Percentiles rank a stretch among this genome's conserved stretches.
These are phyloP conservation scores for Edolisoma coerulescens DNA, from an alignment of 2,113 vertebrate genomes.

Conservation along the genomic window DNA sequence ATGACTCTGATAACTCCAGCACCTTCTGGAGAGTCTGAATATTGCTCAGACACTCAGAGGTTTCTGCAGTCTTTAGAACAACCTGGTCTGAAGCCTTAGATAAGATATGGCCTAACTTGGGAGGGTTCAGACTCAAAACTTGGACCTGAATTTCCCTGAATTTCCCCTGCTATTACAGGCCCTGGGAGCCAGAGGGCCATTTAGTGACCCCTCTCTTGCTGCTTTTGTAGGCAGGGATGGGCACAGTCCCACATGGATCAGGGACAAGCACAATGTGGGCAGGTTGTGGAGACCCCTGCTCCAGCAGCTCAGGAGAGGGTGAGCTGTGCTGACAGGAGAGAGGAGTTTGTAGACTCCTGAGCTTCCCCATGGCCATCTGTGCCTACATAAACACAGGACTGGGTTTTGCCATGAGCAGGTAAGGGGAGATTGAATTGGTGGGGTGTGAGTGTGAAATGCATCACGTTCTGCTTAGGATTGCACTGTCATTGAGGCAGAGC, in stretches of 20 bases:
- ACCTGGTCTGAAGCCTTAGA: neutral
- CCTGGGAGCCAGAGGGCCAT: neutral
- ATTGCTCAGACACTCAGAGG: neutral
- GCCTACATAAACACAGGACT: neutral
- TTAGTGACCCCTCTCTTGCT: neutral
- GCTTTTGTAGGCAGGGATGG: rapidly evolving
- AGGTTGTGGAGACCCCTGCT: neutral
- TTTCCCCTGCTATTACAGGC: neutral
- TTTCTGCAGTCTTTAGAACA: neutral
- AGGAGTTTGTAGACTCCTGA: neutral
- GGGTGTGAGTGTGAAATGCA: neutral
- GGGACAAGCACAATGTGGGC: rapidly evolving
- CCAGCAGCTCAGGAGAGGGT: neutral
- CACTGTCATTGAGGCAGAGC: neutral
- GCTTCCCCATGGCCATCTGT: neutral
- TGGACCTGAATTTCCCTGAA: neutral
- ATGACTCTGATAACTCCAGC: neutral
- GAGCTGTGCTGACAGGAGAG: neutral
- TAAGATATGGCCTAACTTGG: neutral
- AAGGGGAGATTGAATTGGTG: neutral
- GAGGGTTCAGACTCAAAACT: neutral
- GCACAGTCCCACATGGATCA: neutral
- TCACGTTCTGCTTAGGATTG: neutral
- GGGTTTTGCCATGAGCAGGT: neutral
- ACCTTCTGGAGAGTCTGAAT: neutral